Conservation (phyloP, 2,888 invertebrate genomes). For the Monopis laevigella region DNA sequence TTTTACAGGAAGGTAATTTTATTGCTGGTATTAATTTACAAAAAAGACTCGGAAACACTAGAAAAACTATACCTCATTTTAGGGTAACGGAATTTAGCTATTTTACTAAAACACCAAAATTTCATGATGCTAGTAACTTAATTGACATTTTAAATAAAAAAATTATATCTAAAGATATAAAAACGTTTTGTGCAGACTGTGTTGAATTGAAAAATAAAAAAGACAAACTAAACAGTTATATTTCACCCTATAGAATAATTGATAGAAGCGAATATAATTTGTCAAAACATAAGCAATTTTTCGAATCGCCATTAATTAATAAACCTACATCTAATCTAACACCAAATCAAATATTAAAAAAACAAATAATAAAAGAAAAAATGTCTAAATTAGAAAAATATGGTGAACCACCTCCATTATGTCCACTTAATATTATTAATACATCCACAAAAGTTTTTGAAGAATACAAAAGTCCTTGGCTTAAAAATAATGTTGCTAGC, state of each 20-base stretch:
- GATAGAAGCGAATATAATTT: too few relatives aligned
- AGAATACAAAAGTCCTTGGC: conserved; percentile 46
- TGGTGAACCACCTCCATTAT: conserved; percentile 64
- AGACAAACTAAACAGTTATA: too few relatives aligned
- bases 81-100: background rate
- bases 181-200: conserved; percentile 39
- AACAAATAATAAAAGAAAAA: conserved; percentile 40
- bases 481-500: conserved; percentile 26
- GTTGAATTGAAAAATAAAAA: conserved; percentile 38
- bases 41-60: conserved; percentile 41
- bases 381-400: conserved; percentile 61
- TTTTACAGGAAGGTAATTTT: conserved; percentile 65
- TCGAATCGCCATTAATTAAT: too few relatives aligned
- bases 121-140: background rate
- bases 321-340: conserved; percentile 51
- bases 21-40: conserved; percentile 72
- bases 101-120: background rate
- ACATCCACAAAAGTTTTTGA: conserved; percentile 38
- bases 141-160: background rate
- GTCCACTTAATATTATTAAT: conserved; percentile 51
- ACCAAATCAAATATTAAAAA: conserved; percentile 33
- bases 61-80: background rate
- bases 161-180: conserved; percentile 22
- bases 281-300: too few relatives aligned
- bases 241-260: too few relatives aligned